Conservation (phyloP, 2,113 vertebrate genomes). For the Stegastes partitus region DNA sequence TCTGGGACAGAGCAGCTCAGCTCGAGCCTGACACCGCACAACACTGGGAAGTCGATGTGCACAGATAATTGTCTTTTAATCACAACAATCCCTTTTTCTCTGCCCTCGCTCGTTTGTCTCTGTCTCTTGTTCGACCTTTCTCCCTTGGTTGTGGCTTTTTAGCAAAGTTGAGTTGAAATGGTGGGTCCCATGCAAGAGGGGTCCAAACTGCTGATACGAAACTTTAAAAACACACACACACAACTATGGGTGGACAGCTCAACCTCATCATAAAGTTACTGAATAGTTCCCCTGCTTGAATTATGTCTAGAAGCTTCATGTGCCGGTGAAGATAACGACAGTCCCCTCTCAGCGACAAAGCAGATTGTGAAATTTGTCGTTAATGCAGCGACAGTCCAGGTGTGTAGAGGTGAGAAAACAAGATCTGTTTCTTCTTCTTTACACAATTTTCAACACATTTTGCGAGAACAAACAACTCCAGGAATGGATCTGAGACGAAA, state of each 20-base stretch:
- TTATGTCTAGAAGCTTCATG: neutral
- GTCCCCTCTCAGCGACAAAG: neutral
- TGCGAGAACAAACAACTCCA: neutral
- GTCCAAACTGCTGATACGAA: neutral
- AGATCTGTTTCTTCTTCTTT: neutral
- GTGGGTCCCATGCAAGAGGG: neutral
- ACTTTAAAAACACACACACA: neutral
- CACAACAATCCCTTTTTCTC: conserved; percentile 81
- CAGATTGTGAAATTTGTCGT: neutral
- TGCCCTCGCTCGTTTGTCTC: conserved; percentile 65
- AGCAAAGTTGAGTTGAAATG: conserved; percentile 28
- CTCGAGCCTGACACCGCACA: conserved; percentile 86
- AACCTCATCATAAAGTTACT: neutral
- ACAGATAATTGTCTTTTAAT: conserved; percentile 86
- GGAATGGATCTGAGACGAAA: neutral
- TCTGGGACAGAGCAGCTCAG: conserved; percentile 78
- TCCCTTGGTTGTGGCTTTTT: conserved; percentile 51
- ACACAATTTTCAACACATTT: neutral
- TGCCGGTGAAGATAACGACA: neutral
- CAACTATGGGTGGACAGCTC: too few relatives aligned
- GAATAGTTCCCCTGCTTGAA: too few relatives aligned
- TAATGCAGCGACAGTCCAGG: neutral
- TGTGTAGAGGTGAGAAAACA: neutral
- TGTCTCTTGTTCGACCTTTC: conserved; percentile 62
- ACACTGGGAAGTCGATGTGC: conserved; percentile 85